Conservation (phyloP, 2,797 vertebrate genomes). For the Chromis chromis region DNA sequence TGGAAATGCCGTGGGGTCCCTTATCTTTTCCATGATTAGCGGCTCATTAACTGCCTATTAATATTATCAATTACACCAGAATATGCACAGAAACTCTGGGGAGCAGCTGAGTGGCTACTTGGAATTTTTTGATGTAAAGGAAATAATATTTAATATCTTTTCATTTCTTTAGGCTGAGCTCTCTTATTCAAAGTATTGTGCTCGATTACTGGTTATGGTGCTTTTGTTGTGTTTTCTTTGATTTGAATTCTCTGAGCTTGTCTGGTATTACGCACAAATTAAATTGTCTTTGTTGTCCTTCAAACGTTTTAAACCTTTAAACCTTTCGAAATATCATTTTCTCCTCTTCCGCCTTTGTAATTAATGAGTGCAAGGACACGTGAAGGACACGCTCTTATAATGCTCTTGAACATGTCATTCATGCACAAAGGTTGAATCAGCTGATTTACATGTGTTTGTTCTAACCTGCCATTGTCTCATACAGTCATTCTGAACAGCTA, state of each 20-base stretch:
- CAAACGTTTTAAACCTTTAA: neutral
- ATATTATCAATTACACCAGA: slow-evolving; percentile 59
- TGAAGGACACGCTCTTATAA: neutral
- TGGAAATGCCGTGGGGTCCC: slow-evolving; percentile 42
- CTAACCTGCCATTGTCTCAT: neutral
- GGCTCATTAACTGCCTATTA: slow-evolving; percentile 61
- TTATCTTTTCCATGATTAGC: slow-evolving; percentile 58
- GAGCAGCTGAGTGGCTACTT: slow-evolving; percentile 32
- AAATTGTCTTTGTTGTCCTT: slow-evolving; percentile 1
- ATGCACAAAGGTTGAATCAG: neutral
- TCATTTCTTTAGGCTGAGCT: slow-evolving; percentile 26
- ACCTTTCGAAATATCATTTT: neutral
- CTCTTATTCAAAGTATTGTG: slow-evolving; percentile 41
- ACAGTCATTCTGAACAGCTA: neutral
- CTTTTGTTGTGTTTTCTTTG: slow-evolving; percentile 47
- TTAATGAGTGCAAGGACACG: neutral
- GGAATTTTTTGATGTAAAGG: slow-evolving; percentile 34
- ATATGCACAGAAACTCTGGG: slow-evolving; percentile 37
- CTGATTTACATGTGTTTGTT: neutral
- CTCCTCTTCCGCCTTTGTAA: neutral
- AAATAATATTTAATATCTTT: slow-evolving; percentile 51
- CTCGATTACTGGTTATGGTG: slow-evolving; percentile 39
- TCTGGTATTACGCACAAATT: slow-evolving; percentile 42
- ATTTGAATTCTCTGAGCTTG: slow-evolving; percentile 49
- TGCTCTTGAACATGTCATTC: neutral